Percentiles rank a stretch among this genome's conserved stretches.
These are phyloP conservation scores for Plebejus anna DNA, from an alignment of 2,888 invertebrate genomes.

Conservation along the genomic window DNA sequence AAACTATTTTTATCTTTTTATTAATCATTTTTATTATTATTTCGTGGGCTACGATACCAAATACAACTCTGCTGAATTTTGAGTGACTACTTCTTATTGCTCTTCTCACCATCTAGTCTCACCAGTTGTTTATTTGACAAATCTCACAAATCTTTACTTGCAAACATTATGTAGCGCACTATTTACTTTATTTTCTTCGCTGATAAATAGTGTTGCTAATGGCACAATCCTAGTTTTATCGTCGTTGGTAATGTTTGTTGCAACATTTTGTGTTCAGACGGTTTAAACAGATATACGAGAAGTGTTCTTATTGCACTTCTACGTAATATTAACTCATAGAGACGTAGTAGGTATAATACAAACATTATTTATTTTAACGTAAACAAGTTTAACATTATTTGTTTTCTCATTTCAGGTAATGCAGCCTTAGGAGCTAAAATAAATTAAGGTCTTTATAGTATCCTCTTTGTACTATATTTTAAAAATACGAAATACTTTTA, in stretches of 20 bases:
- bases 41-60: too few relatives aligned
- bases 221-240: not conserved
- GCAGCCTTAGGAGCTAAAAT: not conserved
- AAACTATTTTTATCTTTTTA: not conserved
- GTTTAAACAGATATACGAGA: not conserved
- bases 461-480: not conserved
- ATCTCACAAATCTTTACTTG: not conserved
- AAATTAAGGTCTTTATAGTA: not conserved
- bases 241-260: not conserved
- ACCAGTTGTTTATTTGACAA: not conserved
- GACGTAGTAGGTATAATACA: not conserved
- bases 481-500: not conserved
- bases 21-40: not conserved
- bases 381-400: not conserved
- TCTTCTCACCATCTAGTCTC: too few relatives aligned
- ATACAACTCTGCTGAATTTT: too few relatives aligned
- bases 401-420: not conserved
- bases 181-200: not conserved
- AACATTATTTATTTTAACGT: not conserved
- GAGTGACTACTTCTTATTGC: too few relatives aligned
- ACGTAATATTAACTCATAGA: not conserved
- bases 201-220: slow-evolving; percentile 3
- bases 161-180: not conserved
- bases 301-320: not conserved
- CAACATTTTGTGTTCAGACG: not conserved